A percentile compares a stretch with the other conserved stretches of the same genome.
Conservation (phyloP, 1,140 invertebrate species). For the Bombus ignitus region DNA sequence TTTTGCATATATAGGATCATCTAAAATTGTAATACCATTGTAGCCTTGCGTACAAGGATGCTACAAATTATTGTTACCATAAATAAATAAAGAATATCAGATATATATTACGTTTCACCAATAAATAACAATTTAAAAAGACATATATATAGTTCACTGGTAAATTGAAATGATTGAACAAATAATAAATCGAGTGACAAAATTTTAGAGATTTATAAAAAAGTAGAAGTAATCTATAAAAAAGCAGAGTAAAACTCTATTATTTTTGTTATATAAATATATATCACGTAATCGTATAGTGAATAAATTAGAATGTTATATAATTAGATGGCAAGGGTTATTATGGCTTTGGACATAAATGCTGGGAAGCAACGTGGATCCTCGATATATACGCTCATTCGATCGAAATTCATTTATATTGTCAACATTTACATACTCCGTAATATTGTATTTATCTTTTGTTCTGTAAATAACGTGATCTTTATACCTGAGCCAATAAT, state of each 20-base stretch:
- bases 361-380: too few species aligned
- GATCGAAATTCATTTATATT: constrained; percentile 3
- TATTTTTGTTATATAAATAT: background rate
- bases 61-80: background rate
- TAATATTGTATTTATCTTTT: constrained; percentile 3
- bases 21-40: too few species aligned
- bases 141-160: background rate
- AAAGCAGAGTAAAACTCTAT: background rate
- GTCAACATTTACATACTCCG: background rate
- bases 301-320: background rate
- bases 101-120: background rate
- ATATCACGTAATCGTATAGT: background rate
- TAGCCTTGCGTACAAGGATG: too few species aligned
- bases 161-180: background rate
- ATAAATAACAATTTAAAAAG: background rate
- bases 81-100: background rate
- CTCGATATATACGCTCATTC: background rate
- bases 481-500: background rate
- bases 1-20: too few species aligned
- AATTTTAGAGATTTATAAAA: background rate
- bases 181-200: background rate
- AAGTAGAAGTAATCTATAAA: background rate
- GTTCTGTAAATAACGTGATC: constrained; percentile 1
- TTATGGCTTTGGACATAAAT: background rate
- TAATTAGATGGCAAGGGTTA: background rate